Evolutionary conservation across 1,140 invertebrate genomes (phyloP), one percentile per base, ranked within the genome.

Genomic region (Scaptomyza montana): DNA sequence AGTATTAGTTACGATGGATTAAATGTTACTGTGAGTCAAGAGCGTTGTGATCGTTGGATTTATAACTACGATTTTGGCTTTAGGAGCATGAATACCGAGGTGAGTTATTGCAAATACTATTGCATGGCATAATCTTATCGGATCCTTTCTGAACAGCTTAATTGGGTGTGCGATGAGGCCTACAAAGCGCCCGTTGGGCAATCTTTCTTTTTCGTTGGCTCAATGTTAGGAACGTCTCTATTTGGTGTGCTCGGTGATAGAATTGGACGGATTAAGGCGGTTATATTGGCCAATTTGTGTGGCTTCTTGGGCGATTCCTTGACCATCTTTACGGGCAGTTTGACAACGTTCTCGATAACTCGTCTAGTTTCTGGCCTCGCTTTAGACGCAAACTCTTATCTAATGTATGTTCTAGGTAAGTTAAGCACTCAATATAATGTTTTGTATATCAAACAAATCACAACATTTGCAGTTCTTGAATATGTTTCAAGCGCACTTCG

Each of bases 381-480:
- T 0, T 93, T 93, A 12, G 93, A 94, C 76, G 92, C 92, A 12
- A 93, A 93, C 73, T 93, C 93, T 65, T 93, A 94, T 62, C 93
- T 94, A 79, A 94, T 94, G 93, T 94, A 94, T 66, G 94, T 94
- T 64, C 92, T 94, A 46, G 93, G 94, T 94, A 79, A 50, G 56
- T 55, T 36, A n/a, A 47, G n/a, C 60, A 25, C 7, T 16, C 12
- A 33, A 68, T 16, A 5, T 36, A 10, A 41, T 41, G 2, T 41
- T 41, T 12, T 7, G 3, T 12, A 41, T 12, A 10, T 12, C 8
- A 4, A 43, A 36, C 33, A 9, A 6, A 6, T 36, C 7, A 25
- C 21, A 25, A 25, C 33, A 36, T 8, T 89, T 62, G 45, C 92
- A 63, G 93, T 93, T 5, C 90, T 94, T 91, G 94, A 94, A 77